Conservation (phyloP, 2,113 vertebrate genomes). For the Lagenorhynchus albirostris region DNA sequence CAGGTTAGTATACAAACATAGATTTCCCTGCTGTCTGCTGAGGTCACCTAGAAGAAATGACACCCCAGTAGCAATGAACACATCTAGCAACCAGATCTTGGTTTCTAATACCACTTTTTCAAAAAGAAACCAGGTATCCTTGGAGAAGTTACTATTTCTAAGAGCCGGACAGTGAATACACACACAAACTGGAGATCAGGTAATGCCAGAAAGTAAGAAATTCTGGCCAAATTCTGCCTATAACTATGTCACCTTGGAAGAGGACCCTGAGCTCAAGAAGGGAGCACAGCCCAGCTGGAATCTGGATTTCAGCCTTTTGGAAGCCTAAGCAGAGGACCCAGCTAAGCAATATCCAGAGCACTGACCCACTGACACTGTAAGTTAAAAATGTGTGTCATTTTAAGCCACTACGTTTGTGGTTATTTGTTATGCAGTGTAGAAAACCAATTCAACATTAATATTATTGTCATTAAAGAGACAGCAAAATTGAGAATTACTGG, state of each 20-base stretch:
- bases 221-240: neutral
- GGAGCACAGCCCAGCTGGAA: neutral
- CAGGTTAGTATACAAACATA: neutral
- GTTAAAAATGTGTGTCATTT: neutral
- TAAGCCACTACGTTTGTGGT: neutral
- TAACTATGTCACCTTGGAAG: accelerated
- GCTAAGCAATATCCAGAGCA: neutral
- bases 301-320: neutral
- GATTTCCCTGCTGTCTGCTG: neutral
- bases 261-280: neutral
- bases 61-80: neutral
- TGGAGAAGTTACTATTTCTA: neutral
- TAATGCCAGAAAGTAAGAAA: neutral
- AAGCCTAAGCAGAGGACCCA: neutral
- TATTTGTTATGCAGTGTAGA: neutral
- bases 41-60: neutral
- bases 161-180: neutral
- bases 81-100: neutral
- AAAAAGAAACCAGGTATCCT: neutral
- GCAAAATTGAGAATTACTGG: neutral
- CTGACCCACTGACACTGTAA: neutral
- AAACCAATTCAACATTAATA: neutral
- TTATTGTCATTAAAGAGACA: neutral
- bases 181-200: neutral
- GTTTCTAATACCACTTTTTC: neutral